Evolutionary conservation across 1,140 invertebrate species (phyloP).

Genomic region (Brachionus rubens): DNA sequence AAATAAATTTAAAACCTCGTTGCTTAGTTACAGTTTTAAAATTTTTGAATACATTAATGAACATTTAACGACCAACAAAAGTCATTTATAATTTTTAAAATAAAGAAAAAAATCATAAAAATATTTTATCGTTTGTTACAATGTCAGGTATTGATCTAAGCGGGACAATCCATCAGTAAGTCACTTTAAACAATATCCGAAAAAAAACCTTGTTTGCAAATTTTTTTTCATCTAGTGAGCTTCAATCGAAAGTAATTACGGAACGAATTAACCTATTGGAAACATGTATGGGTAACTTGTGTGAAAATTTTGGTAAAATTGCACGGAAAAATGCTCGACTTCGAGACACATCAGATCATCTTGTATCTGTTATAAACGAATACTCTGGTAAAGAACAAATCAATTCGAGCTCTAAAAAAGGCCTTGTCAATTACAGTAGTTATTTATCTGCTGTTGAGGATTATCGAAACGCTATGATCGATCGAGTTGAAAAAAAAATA

Average conservation of each 20-base stretch:
- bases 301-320: constrained; percentile 44
- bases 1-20: too few relatives aligned
- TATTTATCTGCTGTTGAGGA: constrained; percentile 43
- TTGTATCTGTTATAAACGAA: constrained; percentile 30
- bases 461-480: constrained; percentile 38
- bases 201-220: neutral
- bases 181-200: neutral
- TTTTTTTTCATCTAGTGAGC: constrained; percentile 15
- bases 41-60: too few relatives aligned
- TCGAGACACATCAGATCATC: constrained; percentile 9
- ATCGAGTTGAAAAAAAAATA: constrained; percentile 37
- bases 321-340: constrained; percentile 43
- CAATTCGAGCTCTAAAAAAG: constrained; percentile 19
- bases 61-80: too few relatives aligned
- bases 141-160: constrained; percentile 35
- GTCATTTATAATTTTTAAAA: neutral
- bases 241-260: constrained; percentile 36
- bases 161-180: constrained; percentile 40
- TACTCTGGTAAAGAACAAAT: constrained; percentile 39
- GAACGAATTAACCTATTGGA: constrained; percentile 35
- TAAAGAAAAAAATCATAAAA: neutral
- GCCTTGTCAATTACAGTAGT: constrained; percentile 13
- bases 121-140: neutral
- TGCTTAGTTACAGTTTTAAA: too few relatives aligned
- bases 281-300: constrained; percentile 29